These are phyloP conservation scores for Nycticryphes semicollaris DNA, from an alignment of 2,113 vertebrate species.

Conservation along the genomic window DNA sequence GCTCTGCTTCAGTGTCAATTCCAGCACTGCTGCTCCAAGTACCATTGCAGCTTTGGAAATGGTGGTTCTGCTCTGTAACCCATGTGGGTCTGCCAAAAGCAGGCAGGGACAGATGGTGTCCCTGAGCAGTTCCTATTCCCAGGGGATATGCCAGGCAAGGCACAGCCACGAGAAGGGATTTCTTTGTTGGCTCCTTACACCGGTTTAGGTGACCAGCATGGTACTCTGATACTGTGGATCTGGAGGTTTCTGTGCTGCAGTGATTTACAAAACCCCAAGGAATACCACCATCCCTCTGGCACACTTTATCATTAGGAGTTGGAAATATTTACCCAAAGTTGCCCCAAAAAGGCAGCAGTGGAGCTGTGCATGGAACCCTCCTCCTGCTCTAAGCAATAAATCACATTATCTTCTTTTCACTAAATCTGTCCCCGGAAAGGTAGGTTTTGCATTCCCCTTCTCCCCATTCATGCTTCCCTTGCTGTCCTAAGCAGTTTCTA, in stretches of 20 bases:
- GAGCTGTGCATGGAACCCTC: no score
- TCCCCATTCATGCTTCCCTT: neutral
- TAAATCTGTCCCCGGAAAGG: neutral
- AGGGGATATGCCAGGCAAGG: neutral
- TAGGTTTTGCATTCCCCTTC: neutral
- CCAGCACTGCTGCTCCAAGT: neutral
- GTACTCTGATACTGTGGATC: neutral
- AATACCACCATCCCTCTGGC: neutral
- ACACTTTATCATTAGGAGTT: neutral
- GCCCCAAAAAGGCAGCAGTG: neutral
- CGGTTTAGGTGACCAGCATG: accelerated
- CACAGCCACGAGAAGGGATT: neutral
- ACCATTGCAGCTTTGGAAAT: accelerated
- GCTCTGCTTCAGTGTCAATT: neutral
- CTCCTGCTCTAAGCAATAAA: neutral
- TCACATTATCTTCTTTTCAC: neutral
- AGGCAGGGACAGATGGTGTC: neutral
- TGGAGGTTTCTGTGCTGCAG: neutral
- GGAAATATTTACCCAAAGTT: neutral
- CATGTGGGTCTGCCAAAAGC: neutral
- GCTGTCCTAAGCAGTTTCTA: neutral
- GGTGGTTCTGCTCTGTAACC: accelerated
- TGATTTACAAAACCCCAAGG: neutral
- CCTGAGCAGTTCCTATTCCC: accelerated
- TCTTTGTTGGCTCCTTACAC: accelerated